These are phyloP conservation scores for Clarias platycephalus DNA, from an alignment of 2,797 vertebrate species.

Conservation along the genomic window DNA sequence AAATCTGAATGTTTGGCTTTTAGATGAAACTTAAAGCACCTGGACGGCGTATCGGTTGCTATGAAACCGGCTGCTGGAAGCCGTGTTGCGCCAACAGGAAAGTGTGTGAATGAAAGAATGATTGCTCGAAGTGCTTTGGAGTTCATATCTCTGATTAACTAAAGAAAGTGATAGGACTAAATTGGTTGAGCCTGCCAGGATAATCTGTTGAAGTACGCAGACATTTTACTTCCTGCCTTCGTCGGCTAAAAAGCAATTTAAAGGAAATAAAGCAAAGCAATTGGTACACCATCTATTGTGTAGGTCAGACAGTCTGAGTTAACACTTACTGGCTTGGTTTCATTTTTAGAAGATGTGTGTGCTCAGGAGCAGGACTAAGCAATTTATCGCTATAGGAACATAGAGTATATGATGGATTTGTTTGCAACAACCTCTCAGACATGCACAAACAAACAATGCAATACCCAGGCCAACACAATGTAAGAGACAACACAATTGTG, in stretches of 20 bases:
- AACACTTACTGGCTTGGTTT: slow-evolving; percentile 5
- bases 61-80: slow-evolving; percentile 49
- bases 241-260: slow-evolving; percentile 52
- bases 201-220: slow-evolving; percentile 51
- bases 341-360: slow-evolving; percentile 22
- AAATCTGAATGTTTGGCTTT: slow-evolving; percentile 34
- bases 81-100: slow-evolving; percentile 50
- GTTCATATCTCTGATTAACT: slow-evolving; percentile 57
- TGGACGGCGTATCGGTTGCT: slow-evolving; percentile 44
- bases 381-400: slow-evolving; percentile 27
- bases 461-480: not conserved
- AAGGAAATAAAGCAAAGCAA: slow-evolving; percentile 44
- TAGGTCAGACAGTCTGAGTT: slow-evolving; percentile 29
- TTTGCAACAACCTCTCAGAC: slow-evolving; percentile 16
- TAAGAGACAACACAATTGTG: not conserved
- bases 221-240: slow-evolving; percentile 43
- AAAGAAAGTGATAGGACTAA: slow-evolving; percentile 54
- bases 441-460: not conserved
- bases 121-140: slow-evolving; percentile 48
- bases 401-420: slow-evolving; percentile 1
- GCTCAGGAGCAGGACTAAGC: slow-evolving; percentile 5
- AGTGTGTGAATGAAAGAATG: slow-evolving; percentile 44
- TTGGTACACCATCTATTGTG: slow-evolving; percentile 45
- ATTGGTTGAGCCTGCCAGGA: slow-evolving; percentile 51
- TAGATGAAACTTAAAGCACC: slow-evolving; percentile 34